Conservation (phyloP, 2,113 vertebrate genomes). For the Aepyceros melampus region DNA sequence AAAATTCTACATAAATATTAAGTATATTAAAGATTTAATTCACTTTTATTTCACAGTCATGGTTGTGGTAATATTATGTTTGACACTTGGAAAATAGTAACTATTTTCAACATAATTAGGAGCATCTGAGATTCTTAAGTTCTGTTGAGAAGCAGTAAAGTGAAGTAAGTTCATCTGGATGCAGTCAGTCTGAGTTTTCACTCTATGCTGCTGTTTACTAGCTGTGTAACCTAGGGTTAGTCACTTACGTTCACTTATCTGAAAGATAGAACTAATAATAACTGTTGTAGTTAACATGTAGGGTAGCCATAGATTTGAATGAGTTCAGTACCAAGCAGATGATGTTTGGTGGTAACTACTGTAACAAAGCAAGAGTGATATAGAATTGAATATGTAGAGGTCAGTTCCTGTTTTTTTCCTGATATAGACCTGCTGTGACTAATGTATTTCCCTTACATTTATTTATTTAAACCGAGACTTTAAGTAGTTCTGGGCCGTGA, state of each 20-base stretch:
- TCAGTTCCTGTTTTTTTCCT: neutral
- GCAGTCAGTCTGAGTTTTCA: neutral
- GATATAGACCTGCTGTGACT: neutral
- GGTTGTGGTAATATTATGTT: neutral
- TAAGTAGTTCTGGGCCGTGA: neutral
- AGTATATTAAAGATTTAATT: neutral
- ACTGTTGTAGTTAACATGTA: neutral
- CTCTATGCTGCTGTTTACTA: neutral
- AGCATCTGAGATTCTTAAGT: neutral
- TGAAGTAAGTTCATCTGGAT: neutral
- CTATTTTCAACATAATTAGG: neutral
- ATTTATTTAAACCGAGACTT: neutral
- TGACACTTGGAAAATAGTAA: neutral
- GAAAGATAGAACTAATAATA: neutral
- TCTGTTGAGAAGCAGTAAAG: neutral
- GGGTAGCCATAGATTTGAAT: neutral
- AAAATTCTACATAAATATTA: neutral
- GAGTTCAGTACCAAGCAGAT: neutral
- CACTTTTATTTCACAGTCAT: neutral
- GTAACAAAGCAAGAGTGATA: neutral
- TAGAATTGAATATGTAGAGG: neutral
- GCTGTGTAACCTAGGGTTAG: neutral
- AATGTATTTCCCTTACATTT: neutral
- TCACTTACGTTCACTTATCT: neutral
- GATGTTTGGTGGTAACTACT: neutral